Percentiles rank a stretch among this genome's conserved stretches.
These are phyloP conservation scores for Percopsis omiscomaycus DNA, from an alignment of 2,797 vertebrate genomes.

Conservation along the genomic window DNA sequence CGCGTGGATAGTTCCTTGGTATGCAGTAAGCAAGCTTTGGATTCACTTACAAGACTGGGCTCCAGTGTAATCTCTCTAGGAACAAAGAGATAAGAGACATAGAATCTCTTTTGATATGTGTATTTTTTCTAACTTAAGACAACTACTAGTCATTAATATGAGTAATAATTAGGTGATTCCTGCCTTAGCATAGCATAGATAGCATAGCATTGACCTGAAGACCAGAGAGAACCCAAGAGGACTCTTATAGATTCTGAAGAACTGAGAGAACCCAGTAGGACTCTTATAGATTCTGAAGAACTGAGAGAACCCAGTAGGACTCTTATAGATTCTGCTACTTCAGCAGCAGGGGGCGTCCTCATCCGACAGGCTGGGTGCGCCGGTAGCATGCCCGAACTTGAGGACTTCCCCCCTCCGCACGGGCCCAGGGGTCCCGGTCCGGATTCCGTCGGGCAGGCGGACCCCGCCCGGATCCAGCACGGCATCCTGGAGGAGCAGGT, in stretches of 20 bases:
- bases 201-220: background rate
- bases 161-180: no score
- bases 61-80: conserved; percentile 17
- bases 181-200: background rate
- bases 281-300: background rate
- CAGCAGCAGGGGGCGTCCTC: conserved; percentile 40
- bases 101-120: background rate
- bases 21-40: conserved; percentile 24
- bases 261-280: no score
- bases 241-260: no score
- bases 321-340: conserved; percentile 22
- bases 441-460: conserved; percentile 61
- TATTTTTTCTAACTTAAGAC: background rate
- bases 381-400: conserved; percentile 83
- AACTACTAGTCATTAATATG: background rate
- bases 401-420: conserved; percentile 69
- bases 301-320: conserved; percentile 7
- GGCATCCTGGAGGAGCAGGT: conserved; percentile 92
- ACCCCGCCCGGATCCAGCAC: conserved; percentile 82
- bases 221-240: background rate
- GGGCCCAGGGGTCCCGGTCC: conserved; percentile 46
- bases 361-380: conserved; percentile 43
- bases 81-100: conserved; percentile 22
- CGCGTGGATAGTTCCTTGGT: conserved; percentile 27
- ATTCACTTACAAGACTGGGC: conserved; percentile 18